phyloP scores from a whole-genome alignment of 1,140 invertebrate genomes.

The Diplogasteroides magnus region DNA sequence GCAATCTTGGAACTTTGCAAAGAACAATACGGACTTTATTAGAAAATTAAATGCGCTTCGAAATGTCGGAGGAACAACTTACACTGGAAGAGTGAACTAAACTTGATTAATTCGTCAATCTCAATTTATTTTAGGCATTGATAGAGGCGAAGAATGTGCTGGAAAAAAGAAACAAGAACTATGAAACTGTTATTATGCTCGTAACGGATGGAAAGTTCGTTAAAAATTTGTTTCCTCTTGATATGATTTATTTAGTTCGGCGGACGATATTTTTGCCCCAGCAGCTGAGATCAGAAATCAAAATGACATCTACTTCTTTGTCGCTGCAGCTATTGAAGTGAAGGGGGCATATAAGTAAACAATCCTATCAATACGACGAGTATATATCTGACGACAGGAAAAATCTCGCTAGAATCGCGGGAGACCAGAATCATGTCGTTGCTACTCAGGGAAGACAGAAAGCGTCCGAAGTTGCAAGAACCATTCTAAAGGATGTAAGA shows the following conservation, averaged over 20 bases:
- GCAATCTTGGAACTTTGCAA: too few species aligned
- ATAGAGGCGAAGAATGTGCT: constrained; percentile 45
- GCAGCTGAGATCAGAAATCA: not conserved
- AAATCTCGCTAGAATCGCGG: constrained; percentile 43
- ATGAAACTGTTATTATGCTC: constrained; percentile 47
- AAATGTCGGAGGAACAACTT: constrained; percentile 53
- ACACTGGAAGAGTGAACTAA: constrained; percentile 37
- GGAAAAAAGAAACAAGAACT: constrained; percentile 44
- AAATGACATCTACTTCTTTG: not conserved
- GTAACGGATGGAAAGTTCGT: constrained; percentile 44
- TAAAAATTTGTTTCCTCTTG: not conserved
- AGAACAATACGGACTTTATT: too few species aligned
- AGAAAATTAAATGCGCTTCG: too few species aligned
- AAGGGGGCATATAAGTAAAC: constrained; percentile 1
- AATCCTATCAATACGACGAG: not conserved
- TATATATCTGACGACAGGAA: constrained; percentile 38
- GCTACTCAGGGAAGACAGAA: constrained; percentile 49
- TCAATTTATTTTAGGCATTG: constrained; percentile 35
- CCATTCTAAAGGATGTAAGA: constrained; percentile 34
- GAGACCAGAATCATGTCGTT: constrained; percentile 51
- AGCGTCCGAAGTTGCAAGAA: constrained; percentile 48
- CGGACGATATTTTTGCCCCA: not conserved
- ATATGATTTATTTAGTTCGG: not conserved
- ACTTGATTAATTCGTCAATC: constrained; percentile 28
- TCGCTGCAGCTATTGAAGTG: not conserved